Evolutionary conservation across 2,797 vertebrate species (phyloP).

Genomic region (Eutrigla gurnardus): DNA sequence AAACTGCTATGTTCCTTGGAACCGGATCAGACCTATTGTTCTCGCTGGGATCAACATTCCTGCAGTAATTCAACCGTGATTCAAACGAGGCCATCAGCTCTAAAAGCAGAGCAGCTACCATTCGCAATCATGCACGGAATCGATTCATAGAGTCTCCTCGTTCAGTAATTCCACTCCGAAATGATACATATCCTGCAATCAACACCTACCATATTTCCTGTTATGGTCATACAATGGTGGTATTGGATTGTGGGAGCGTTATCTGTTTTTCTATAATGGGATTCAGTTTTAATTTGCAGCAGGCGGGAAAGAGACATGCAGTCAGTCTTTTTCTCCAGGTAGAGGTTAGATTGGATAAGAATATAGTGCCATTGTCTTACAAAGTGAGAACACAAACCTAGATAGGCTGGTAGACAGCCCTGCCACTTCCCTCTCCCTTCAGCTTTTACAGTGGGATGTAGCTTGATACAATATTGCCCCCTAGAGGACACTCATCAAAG

Average conservation of each 20-base stretch:
- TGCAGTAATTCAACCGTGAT: conserved; percentile 60
- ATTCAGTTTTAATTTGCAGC: conserved; percentile 76
- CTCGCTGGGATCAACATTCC: conserved; percentile 64
- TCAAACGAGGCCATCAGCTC: conserved; percentile 67
- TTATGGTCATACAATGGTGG: conserved; percentile 65
- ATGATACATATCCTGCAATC: conserved; percentile 60
- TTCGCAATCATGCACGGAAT: conserved; percentile 63
- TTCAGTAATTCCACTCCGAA: conserved; percentile 59
- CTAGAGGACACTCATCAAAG: conserved; percentile 55
- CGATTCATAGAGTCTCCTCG: conserved; percentile 57
- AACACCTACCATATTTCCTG: conserved; percentile 71
- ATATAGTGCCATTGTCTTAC: conserved; percentile 74
- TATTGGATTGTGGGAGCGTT: conserved; percentile 66
- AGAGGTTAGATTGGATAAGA: conserved; percentile 76
- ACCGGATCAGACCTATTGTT: conserved; percentile 64
- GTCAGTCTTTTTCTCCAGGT: conserved; percentile 61
- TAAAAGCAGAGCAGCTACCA: conserved; percentile 61
- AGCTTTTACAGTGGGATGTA: conserved; percentile 6
- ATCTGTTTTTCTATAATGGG: conserved; percentile 70
- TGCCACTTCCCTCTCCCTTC: conserved; percentile 33
- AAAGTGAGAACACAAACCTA: conserved; percentile 73
- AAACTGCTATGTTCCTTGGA: conserved; percentile 30
- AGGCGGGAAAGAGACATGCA: conserved; percentile 46
- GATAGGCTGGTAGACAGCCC: conserved; percentile 52
- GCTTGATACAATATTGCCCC: conserved; percentile 82